Base-by-base conservation (phyloP, 2,888 invertebrate species). In the Eurytoma californica region DNA sequence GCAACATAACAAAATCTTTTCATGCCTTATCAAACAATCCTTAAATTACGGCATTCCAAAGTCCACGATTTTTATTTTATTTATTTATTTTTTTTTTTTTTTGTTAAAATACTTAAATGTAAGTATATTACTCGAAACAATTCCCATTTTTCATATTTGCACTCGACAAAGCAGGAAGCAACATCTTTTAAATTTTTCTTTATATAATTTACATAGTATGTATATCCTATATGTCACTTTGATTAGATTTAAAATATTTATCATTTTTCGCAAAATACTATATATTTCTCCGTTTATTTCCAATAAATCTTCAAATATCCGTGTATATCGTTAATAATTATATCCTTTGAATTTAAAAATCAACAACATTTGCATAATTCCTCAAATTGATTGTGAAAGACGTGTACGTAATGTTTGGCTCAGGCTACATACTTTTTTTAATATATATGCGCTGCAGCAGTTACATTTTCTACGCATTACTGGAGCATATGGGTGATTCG, bases 371-470 rank as follows among this genome's bases (percentile, higher is more conserved):
- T 60, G 66, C 55, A 66, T 75, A 79, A 69, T 75, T 76, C 61
- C 55, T 72, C 55, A 66, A 39, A 72, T 72, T 24, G 66, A 75
- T 72, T 53, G 66, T 76, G 76, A 80, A 80, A 76, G 76, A 72
- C 72, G 75, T 79, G 49, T 73, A 53, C 65, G 55, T 78, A 76
- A 69, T 57, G 72, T 72, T 72, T 80, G 76, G 58, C 72, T 68
- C 24, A 61, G 61, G 39, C 49, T 55, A 68, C 65, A 58, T 58
- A 55, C 14, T 79, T 79, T 63, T 69, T 16, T 63, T 39, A 51
- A 39, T 39, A 39, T 39, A 39, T 39, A 4, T 18, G 14, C 49
- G 24, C 57, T 14, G 28, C 7, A 47, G 51, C 51, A 49, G 51
- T 20, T 53, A 39, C 20, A 9, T 65, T 74, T 53, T 58, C 47